Base-by-base conservation (phyloP, 2,888 invertebrate genomes). In the Athalia rosae region DNA sequence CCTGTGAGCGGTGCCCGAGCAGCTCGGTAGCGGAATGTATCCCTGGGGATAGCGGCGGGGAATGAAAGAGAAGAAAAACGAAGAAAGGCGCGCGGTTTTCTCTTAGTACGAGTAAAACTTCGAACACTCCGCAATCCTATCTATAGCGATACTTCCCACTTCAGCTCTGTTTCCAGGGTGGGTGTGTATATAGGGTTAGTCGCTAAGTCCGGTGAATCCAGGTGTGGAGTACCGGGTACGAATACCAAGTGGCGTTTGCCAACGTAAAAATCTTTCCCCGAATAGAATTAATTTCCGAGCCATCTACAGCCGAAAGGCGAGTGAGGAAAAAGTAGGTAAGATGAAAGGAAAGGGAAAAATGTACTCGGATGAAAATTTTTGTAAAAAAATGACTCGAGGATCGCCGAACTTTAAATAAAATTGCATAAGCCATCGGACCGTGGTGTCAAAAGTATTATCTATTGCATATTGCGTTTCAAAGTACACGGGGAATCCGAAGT, bases 1-100 rank as follows among this genome's bases (percentile, higher is more conserved):
- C 71, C 71, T 71, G 71, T 58, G 45, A 71, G 71, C 58, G 56
- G 71, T 71, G 71, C 58, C 58, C 71, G 58, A 45, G 56, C 58
- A 43, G 45, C 13, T 58, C 71, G 58, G 58, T 28, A 28, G 28
- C 45, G 45, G 71, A 13, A 58, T 45, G 13, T 45, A 45, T 71
- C 71, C 71, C 71, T 7, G 13, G 71, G 58, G 71, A 71, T 43
- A 13, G 45, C 58, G 69, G 5, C 53, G 58, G 58, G n/a, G 71
- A 45, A 53, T 11, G 58, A 58, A 5, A 45, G 15, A 58, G 5
- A 58, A 43, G 11, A 13, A 56, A 69, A n/a, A 53, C 53, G 53
- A 4, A 53, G n/a, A 53, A 0, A 4, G 11, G 53, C 53, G 53
- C 7, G 0, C 53, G 53, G 53, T 53, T 53, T n/a, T 53, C 7